These are phyloP conservation scores for Melolontha melolontha DNA, from an alignment of 2,888 invertebrate species.

Conservation along the genomic window DNA sequence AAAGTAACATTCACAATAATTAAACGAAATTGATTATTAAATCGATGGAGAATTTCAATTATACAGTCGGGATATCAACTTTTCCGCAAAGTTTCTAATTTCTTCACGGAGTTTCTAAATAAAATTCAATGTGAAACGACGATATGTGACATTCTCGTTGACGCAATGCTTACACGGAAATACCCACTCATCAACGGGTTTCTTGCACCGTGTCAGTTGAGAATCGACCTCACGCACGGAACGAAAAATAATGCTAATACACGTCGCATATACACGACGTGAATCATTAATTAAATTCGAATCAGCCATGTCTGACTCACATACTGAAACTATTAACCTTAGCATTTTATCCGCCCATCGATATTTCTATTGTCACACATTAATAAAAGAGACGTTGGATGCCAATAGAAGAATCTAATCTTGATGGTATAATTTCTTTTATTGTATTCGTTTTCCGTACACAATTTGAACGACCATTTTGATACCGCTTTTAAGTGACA, in stretches of 20 bases:
- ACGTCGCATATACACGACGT: slow-evolving; percentile 31
- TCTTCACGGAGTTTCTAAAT: too few relatives aligned
- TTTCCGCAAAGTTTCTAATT: too few relatives aligned
- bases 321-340: slow-evolving; percentile 31
- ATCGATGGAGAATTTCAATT: too few relatives aligned
- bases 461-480: too few relatives aligned
- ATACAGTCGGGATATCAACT: too few relatives aligned
- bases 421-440: slow-evolving; percentile 22
- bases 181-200: slow-evolving; percentile 29
- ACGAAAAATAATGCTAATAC: slow-evolving; percentile 31
- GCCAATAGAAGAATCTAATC: slow-evolving; percentile 31
- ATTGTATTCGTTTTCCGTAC: too few relatives aligned
- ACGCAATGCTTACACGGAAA: slow-evolving; percentile 26
- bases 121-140: too few relatives aligned
- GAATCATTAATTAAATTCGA: slow-evolving; percentile 43
- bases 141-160: slow-evolving; percentile 8
- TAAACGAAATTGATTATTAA: too few relatives aligned
- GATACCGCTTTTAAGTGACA: too few relatives aligned
- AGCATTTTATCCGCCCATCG: slow-evolving; percentile 19
- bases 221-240: slow-evolving; percentile 35
- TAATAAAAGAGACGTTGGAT: slow-evolving; percentile 17
- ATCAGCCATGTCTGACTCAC: slow-evolving; percentile 40
- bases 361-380: slow-evolving; percentile 28
- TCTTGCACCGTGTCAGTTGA: slow-evolving; percentile 27
- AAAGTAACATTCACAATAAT: too few relatives aligned